Percentiles rank a stretch among this genome's conserved stretches.
Conservation (phyloP, 2,888 invertebrate species). For the Lasioglossum lativentre region DNA sequence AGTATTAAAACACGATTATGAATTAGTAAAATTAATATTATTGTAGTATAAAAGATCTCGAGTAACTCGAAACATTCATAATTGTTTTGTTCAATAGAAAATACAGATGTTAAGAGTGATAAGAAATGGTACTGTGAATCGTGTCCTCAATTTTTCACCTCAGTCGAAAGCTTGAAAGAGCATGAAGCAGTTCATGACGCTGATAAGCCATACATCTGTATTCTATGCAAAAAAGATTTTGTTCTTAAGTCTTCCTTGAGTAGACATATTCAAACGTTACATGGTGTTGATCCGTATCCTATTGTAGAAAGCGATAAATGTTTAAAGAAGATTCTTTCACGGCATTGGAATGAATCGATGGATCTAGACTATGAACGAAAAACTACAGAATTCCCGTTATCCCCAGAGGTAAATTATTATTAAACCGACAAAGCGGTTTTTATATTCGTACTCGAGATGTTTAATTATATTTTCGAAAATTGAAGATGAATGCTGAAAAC, state of each 20-base stretch:
- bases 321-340: constrained; percentile 74
- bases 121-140: constrained; percentile 81
- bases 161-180: constrained; percentile 77
- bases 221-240: constrained; percentile 86
- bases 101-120: constrained; percentile 69
- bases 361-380: constrained; percentile 69
- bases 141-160: constrained; percentile 79
- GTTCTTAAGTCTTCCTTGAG: constrained; percentile 84
- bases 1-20: constrained; percentile 53
- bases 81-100: constrained; percentile 56
- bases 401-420: constrained; percentile 55
- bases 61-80: background rate
- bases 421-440: background rate
- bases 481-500: constrained; percentile 69
- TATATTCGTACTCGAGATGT: background rate
- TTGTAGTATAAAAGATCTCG: background rate
- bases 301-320: constrained; percentile 81
- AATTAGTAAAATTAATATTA: constrained; percentile 62
- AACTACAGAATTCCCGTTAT: constrained; percentile 51
- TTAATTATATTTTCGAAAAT: background rate
- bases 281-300: constrained; percentile 85
- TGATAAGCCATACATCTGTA: constrained; percentile 84
- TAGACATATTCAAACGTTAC: constrained; percentile 85
- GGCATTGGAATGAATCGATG: constrained; percentile 66
- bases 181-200: constrained; percentile 80